phyloP scores from a whole-genome alignment of 1,140 invertebrate species.

The Linepithema humile region DNA sequence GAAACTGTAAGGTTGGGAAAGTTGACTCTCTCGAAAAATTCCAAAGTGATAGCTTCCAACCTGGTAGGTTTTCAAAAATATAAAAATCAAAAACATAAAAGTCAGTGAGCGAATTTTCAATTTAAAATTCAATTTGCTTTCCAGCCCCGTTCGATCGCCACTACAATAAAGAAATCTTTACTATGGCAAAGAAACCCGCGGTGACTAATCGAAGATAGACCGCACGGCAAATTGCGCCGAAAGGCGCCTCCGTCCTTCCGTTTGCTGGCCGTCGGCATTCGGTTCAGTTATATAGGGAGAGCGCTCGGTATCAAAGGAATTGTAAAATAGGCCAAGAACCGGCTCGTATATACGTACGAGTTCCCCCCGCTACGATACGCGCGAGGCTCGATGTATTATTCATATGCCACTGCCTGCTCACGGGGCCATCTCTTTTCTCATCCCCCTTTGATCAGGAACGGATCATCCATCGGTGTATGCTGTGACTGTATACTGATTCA shows the following conservation, averaged over 20 bases:
- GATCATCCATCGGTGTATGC: constrained; percentile 29
- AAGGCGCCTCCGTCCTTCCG: constrained; percentile 1
- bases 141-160: background rate
- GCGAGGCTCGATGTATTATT: constrained; percentile 61
- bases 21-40: background rate
- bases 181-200: constrained; percentile 10
- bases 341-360: constrained; percentile 44
- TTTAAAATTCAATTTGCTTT: constrained; percentile 15
- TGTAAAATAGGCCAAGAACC: constrained; percentile 64
- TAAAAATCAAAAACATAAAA: background rate
- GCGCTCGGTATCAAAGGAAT: constrained; percentile 63
- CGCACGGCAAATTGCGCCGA: constrained; percentile 30
- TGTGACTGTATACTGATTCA: no score
- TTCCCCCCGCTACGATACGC: constrained; percentile 33
- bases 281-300: constrained; percentile 38
- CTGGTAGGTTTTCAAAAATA: background rate
- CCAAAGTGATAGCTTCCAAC: background rate
- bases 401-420: constrained; percentile 43
- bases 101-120: background rate
- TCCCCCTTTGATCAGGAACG: constrained; percentile 19
- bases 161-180: no score
- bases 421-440: background rate
- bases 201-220: constrained; percentile 30
- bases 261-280: constrained; percentile 9
- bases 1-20: background rate